A percentile compares a stretch with the other conserved stretches of the same genome.
These are phyloP conservation scores for Bucco capensis DNA, from an alignment of 2,113 vertebrate species.

Conservation along the genomic window DNA sequence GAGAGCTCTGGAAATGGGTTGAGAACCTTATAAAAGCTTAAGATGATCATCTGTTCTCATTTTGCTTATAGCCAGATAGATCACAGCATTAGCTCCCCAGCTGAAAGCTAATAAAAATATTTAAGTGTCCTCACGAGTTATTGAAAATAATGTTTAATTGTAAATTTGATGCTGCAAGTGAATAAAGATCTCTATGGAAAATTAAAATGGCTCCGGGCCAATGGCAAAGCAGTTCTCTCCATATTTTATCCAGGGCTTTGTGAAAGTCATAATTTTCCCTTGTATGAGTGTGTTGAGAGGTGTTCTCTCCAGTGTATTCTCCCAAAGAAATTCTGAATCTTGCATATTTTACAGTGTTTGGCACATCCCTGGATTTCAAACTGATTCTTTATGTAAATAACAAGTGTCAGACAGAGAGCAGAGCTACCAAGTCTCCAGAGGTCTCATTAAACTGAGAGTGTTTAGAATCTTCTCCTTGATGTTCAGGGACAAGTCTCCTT, in stretches of 20 bases:
- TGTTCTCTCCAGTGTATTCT: neutral
- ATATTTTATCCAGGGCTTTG: neutral
- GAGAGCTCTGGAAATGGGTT: neutral
- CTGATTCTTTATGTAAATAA: slow-evolving; percentile 7
- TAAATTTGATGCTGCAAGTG: neutral
- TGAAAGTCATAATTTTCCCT: neutral
- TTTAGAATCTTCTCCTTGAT: slow-evolving; percentile 1
- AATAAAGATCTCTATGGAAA: neutral
- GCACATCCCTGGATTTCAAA: neutral
- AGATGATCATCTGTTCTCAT: neutral
- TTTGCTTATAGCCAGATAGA: neutral
- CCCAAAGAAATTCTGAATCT: neutral
- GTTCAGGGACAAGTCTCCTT: rapidly evolving
- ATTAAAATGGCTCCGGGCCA: slow-evolving; percentile 18
- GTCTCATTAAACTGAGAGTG: slow-evolving; percentile 40
- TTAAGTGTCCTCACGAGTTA: neutral
- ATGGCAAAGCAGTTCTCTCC: neutral
- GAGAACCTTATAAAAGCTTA: neutral
- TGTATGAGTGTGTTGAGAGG: neutral
- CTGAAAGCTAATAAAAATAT: neutral
- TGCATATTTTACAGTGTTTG: neutral
- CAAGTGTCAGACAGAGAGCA: neutral
- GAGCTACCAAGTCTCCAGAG: slow-evolving; percentile 5
- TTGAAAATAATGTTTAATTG: slow-evolving; percentile 6
- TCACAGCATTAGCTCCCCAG: neutral